Evolutionary conservation across 2,113 vertebrate genomes (phyloP).

Genomic region (Columba janthina): DNA sequence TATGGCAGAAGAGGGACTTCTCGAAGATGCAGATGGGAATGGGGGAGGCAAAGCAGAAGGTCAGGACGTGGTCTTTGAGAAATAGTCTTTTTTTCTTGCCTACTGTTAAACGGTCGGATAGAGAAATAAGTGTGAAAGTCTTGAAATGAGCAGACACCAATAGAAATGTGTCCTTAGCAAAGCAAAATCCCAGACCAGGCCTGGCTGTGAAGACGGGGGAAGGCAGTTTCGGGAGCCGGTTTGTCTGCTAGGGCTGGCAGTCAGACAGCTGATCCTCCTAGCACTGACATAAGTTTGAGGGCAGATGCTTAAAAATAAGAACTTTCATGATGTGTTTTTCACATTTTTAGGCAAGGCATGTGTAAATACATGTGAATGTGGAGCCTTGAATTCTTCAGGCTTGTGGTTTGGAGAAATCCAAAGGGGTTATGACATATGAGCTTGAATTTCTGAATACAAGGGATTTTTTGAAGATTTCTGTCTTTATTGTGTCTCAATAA

Average conservation of each 20-base stretch:
- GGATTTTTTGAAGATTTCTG: constrained; percentile 20
- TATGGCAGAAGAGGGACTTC: not conserved
- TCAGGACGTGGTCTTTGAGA: not conserved
- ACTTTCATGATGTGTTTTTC: constrained; percentile 28
- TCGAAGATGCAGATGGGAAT: not conserved
- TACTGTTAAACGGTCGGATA: not conserved
- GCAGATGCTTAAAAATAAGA: constrained; percentile 12
- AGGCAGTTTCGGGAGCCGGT: not conserved
- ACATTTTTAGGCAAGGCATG: constrained; percentile 16
- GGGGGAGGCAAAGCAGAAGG: not conserved
- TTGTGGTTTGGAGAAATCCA: constrained; percentile 49
- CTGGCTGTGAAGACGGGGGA: not conserved
- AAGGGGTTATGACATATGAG: not conserved
- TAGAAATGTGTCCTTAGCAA: not conserved
- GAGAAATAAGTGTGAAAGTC: not conserved
- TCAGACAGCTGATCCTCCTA: not conserved
- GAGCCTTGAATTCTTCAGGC: not conserved
- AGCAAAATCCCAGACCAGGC: not conserved
- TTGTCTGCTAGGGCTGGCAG: constrained; percentile 33
- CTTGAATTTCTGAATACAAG: constrained; percentile 42
- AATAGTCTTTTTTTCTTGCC: not conserved
- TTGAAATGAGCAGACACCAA: not conserved
- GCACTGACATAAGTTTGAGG: not conserved
- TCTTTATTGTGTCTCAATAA: constrained; percentile 47
- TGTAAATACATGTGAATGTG: not conserved